Percentiles rank a stretch among this genome's conserved stretches.
Evolutionary conservation across 2,888 invertebrate species (phyloP).

Genomic region (Trachelus iudaicus): DNA sequence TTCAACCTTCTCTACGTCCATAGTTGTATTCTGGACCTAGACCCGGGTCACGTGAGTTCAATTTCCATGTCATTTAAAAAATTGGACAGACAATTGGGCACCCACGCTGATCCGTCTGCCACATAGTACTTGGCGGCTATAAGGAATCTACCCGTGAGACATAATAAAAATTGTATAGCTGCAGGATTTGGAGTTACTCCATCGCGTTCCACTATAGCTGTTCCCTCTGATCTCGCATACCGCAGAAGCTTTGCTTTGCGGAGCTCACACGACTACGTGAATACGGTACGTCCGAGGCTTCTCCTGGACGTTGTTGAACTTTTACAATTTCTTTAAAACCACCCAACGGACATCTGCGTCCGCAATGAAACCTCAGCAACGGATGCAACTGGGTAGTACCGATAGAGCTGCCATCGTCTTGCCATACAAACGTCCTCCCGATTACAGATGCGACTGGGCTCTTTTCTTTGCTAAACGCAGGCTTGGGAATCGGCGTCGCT

Average conservation of each 20-base stretch:
- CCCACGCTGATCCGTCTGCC: not conserved
- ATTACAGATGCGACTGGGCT: slow-evolving; percentile 44
- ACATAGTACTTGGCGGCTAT: not conserved
- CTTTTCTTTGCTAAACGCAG: slow-evolving; percentile 25
- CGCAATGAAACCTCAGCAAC: slow-evolving; percentile 40
- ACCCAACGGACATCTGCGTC: slow-evolving; percentile 33
- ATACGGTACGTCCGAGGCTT: too few species aligned
- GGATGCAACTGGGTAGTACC: slow-evolving; percentile 40
- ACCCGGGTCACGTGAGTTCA: not conserved
- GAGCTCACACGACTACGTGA: not conserved
- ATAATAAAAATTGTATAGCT: not conserved
- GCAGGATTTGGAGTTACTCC: not conserved
- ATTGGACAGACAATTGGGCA: not conserved
- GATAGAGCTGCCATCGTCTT: slow-evolving; percentile 64
- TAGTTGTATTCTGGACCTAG: not conserved
- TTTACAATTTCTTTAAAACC: slow-evolving; percentile 18
- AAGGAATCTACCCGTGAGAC: not conserved
- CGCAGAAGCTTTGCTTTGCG: not conserved
- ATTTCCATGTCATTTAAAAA: not conserved
- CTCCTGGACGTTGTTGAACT: not conserved
- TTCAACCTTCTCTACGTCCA: not conserved
- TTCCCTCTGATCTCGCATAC: not conserved
- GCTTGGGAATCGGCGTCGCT: not conserved
- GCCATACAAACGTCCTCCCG: slow-evolving; percentile 62
- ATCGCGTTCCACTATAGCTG: not conserved